A percentile compares a stretch with the other conserved stretches of the same genome.
These are phyloP conservation scores for Porites lobata DNA, from an alignment of 92 coral and sea anemone species.

Conservation along the genomic window DNA sequence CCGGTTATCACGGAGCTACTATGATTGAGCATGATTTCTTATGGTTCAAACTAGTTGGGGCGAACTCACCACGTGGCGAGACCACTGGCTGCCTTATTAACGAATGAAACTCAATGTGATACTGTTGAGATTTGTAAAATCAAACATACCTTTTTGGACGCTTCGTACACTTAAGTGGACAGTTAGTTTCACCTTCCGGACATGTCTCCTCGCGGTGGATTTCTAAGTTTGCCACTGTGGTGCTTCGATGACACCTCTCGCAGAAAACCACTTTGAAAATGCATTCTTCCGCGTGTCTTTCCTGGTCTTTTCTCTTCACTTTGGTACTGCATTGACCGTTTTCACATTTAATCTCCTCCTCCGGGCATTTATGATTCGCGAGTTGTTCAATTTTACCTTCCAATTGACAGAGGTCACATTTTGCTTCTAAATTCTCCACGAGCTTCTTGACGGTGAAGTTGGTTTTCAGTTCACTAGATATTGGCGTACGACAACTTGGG, in stretches of 20 bases:
- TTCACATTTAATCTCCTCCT: neutral
- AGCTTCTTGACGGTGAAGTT: conserved; percentile 18
- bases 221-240: neutral
- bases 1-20: too few relatives aligned
- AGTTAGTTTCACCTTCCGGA: neutral
- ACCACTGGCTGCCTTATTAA: neutral
- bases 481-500: conserved; percentile 2
- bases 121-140: neutral
- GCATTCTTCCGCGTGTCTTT: conserved; percentile 17
- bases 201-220: conserved; percentile 1
- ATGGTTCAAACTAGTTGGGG: too few relatives aligned
- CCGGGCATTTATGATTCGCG: conserved; percentile 10
- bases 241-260: neutral
- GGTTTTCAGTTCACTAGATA: neutral
- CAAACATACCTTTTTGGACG: conserved; percentile 19
- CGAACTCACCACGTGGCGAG: neutral
- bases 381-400: conserved; percentile 5
- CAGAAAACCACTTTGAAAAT: neutral
- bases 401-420: neutral
- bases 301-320: conserved; percentile 11
- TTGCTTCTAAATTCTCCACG: neutral
- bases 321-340: neutral
- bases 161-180: conserved; percentile 15
- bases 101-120: neutral
- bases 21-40: too few relatives aligned